Base-by-base conservation (phyloP, 2,113 vertebrate genomes). In the Neolamprologus modestus region DNA sequence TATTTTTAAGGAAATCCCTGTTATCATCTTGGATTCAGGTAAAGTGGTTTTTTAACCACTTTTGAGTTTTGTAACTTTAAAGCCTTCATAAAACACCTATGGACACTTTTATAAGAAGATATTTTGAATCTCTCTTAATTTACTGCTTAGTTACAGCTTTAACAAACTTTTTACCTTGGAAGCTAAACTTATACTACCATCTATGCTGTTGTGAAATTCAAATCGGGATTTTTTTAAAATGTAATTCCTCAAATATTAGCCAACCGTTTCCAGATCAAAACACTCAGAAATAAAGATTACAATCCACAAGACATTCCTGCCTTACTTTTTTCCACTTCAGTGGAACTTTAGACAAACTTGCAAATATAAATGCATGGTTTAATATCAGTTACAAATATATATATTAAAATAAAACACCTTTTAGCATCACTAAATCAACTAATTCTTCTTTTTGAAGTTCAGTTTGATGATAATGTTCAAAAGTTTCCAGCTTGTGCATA, bases 221-320 rank as follows among this genome's bases (percentile, higher is more conserved):
- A 12, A 31, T 78, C 26, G 1, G 9, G 16, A 28, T 16, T 47
- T 26, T 47, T 47, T 17, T 0, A 0, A 16, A 0, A 16, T 76
- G 40, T 28, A 16, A 47, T 17, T 26, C 24, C 21, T 47, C 9
- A 9, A 28, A 76, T 11, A 76, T 76, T 17, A 76, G 42, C 8
- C 42, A 76, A 50, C 3, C 5, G 7, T 50, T 50, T n/a, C 9
- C 42, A 19, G 9, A 76, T 19, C 24, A 50, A 47, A 78, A 50
- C 24, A 28, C 24, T 50, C 42, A 19, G 9, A 31, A 50, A 19
- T 31, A 78, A 50, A 78, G 71, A 50, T 78, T 19, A 78, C 16
- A 50, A 19, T 19, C 40, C 24, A 47, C 24, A 28, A 47, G 16
- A 76, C 42, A 76, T 50, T 50, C 26, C 3, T 31, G 71, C 71